Conservation (phyloP, 2,888 invertebrate genomes). For the Eugnorisma glareosa region DNA sequence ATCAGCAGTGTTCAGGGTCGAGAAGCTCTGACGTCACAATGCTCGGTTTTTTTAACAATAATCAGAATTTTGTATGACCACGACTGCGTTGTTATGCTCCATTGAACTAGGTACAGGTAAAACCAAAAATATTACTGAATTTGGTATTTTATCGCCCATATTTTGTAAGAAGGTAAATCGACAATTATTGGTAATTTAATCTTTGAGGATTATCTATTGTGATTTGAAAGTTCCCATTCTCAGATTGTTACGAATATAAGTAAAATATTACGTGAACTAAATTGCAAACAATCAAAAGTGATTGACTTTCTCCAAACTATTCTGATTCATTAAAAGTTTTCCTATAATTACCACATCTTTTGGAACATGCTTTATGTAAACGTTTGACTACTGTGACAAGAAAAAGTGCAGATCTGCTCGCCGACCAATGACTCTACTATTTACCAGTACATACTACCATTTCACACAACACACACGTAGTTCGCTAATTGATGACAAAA, state of each 20-base stretch:
- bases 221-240: neutral
- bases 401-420: neutral
- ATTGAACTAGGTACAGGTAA: constrained; percentile 56
- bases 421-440: constrained; percentile 22
- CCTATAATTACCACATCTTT: neutral
- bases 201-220: neutral
- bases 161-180: neutral
- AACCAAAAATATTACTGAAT: neutral
- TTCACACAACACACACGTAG: constrained; percentile 72
- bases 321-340: neutral
- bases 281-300: neutral
- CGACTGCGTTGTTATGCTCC: constrained; percentile 52
- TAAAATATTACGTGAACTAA: neutral
- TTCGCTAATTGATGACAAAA: constrained; percentile 78
- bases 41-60: constrained; percentile 59
- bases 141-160: neutral
- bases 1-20: constrained; percentile 72
- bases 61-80: constrained; percentile 60
- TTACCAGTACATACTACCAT: constrained; percentile 63
- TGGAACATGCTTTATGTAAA: neutral
- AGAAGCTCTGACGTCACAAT: constrained; percentile 70
- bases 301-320: neutral
- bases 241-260: neutral
- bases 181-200: neutral
- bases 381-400: neutral